Conservation (phyloP, 1,140 invertebrate species). For the Orchesella cincta region DNA sequence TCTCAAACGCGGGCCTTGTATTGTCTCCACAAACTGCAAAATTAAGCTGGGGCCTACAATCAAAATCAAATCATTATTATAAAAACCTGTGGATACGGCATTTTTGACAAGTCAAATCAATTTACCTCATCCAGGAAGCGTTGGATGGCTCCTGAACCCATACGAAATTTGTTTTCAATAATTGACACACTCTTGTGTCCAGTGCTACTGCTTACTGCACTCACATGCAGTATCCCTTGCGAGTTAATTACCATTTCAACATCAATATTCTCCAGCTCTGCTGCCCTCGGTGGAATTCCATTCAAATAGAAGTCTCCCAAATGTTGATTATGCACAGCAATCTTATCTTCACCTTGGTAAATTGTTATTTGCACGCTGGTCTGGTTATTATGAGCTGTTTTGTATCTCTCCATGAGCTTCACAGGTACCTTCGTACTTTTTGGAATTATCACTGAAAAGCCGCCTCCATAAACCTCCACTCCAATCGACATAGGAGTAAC, state of each 20-base stretch:
- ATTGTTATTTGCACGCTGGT: conserved; percentile 57
- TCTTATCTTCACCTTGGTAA: conserved; percentile 62
- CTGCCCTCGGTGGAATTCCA: conserved; percentile 61
- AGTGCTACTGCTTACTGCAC: conserved; percentile 19
- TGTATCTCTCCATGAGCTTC: conserved; percentile 62
- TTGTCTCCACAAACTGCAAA: too few relatives aligned
- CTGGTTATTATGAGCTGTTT: conserved; percentile 63
- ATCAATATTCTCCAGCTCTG: conserved; percentile 58
- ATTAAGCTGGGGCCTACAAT: too few relatives aligned
- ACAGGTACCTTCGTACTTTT: conserved; percentile 61
- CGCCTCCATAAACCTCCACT: conserved; percentile 63
- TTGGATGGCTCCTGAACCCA: background rate
- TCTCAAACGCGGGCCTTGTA: too few relatives aligned
- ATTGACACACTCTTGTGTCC: conserved; percentile 15
- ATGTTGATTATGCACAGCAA: conserved; percentile 64
- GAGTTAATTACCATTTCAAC: conserved; percentile 41
- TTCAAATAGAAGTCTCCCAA: conserved; percentile 63
- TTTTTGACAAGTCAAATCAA: too few relatives aligned
- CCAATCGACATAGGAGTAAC: conserved; percentile 62
- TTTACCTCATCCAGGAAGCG: conserved; percentile 3
- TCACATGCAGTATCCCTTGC: conserved; percentile 38
- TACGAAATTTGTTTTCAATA: conserved; percentile 26
- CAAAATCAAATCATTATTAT: too few relatives aligned
- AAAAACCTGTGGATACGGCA: too few relatives aligned
- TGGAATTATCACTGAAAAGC: conserved; percentile 62